A percentile compares a stretch with the other conserved stretches of the same genome.
phyloP scores from a whole-genome alignment of 2,113 vertebrate genomes.

The Oostethus manadensis region DNA sequence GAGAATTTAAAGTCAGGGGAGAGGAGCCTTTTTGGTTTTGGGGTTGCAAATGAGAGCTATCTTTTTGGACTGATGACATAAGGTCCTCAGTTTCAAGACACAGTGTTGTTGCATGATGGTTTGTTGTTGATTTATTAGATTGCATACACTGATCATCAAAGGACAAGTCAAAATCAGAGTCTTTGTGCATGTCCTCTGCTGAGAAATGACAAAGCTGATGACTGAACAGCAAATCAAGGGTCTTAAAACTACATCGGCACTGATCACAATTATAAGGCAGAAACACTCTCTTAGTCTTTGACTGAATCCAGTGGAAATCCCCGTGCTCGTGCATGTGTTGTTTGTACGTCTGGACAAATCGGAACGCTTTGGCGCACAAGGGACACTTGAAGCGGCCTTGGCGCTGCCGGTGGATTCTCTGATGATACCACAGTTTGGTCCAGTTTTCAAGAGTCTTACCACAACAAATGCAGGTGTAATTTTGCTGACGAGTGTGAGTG shows the following conservation, averaged over 20 bases:
- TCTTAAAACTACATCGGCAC: slow-evolving; percentile 65
- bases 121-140: background rate
- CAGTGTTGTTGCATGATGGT: background rate
- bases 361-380: slow-evolving; percentile 63
- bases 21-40: slow-evolving; percentile 7
- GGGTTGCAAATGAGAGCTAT: background rate
- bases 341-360: slow-evolving; percentile 63
- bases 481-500: slow-evolving; percentile 56
- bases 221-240: slow-evolving; percentile 64
- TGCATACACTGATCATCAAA: slow-evolving; percentile 15
- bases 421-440: slow-evolving; percentile 72
- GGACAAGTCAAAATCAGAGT: slow-evolving; percentile 24
- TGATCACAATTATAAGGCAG: slow-evolving; percentile 71
- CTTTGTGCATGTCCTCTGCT: slow-evolving; percentile 18
- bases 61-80: background rate
- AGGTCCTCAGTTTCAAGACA: background rate
- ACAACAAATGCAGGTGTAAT: slow-evolving; percentile 65
- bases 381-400: slow-evolving; percentile 69
- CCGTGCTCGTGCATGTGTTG: slow-evolving; percentile 69
- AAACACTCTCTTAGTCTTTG: slow-evolving; percentile 34
- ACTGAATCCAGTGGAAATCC: slow-evolving; percentile 55
- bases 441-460: slow-evolving; percentile 67
- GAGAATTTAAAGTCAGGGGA: slow-evolving; percentile 6
- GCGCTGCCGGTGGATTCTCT: slow-evolving; percentile 68
- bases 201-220: slow-evolving; percentile 69